Conservation (phyloP, 2,113 vertebrate species). For the Onychostoma macrolepis region DNA sequence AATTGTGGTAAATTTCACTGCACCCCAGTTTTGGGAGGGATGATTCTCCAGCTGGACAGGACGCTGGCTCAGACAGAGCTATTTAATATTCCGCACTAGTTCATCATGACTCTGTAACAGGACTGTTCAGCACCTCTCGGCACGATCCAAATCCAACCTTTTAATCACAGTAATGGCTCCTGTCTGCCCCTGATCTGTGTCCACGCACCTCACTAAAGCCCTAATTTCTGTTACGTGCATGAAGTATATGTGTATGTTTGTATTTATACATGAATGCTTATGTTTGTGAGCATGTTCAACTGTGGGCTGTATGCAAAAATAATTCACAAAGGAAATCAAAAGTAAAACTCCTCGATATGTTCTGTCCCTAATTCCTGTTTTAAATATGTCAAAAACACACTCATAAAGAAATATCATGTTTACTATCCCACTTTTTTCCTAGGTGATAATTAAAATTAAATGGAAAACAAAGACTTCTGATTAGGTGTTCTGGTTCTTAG, state of each 20-base stretch:
- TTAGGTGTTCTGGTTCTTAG: background rate
- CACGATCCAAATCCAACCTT: constrained; percentile 47
- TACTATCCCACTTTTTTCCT: background rate
- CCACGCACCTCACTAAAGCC: background rate
- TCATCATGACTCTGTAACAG: constrained; percentile 30
- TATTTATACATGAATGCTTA: background rate
- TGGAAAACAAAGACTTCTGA: background rate
- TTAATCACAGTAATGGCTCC: constrained; percentile 57
- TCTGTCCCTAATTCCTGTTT: background rate
- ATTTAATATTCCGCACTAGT: constrained; percentile 34
- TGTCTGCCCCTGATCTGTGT: constrained; percentile 31
- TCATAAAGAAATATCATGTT: background rate
- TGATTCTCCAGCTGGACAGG: constrained; percentile 18
- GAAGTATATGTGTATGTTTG: constrained; percentile 7
- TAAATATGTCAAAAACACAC: background rate
- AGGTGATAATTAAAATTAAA: background rate
- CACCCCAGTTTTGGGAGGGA: background rate
- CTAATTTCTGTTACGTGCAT: constrained; percentile 8
- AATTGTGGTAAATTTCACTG: background rate
- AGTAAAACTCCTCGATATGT: background rate
- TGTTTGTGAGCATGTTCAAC: background rate
- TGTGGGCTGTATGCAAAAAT: background rate
- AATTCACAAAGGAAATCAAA: background rate
- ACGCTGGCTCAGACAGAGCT: constrained; percentile 37
- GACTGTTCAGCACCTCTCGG: constrained; percentile 21